Evolutionary conservation across 2,113 vertebrate genomes (phyloP).

Genomic region (Delphinus delphis): DNA sequence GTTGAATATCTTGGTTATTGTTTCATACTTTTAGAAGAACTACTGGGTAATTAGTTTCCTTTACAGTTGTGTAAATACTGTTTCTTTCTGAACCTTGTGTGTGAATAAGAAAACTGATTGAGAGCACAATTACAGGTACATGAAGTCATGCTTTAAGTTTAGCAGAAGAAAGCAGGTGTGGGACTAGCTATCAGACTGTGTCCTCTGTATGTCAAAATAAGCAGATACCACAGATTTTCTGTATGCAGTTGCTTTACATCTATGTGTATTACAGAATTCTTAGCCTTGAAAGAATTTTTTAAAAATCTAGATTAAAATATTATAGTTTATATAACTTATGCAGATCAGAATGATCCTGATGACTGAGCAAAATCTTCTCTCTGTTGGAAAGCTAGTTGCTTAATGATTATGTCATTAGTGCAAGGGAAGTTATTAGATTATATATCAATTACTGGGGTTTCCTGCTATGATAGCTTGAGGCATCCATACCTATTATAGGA

Average conservation of each 20-base stretch:
- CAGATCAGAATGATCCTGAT: not conserved
- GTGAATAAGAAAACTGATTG: not conserved
- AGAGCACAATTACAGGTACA: not conserved
- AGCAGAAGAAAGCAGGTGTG: not conserved
- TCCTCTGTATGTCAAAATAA: not conserved
- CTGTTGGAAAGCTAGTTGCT: not conserved
- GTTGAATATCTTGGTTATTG: not conserved
- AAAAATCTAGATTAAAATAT: not conserved
- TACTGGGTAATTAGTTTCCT: not conserved
- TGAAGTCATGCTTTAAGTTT: not conserved
- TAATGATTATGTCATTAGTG: slow-evolving; percentile 21
- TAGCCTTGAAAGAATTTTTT: not conserved
- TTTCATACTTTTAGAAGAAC: not conserved
- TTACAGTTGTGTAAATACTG: not conserved
- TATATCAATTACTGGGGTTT: not conserved
- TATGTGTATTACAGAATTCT: not conserved
- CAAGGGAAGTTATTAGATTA: not conserved
- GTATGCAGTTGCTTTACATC: not conserved
- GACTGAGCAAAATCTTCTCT: not conserved
- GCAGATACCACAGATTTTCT: not conserved
- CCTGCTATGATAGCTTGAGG: not conserved
- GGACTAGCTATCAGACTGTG: not conserved
- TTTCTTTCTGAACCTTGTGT: not conserved
- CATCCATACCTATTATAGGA: not conserved
- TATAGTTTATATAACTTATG: not conserved